Percentiles rank a stretch among this genome's conserved stretches.
Evolutionary conservation across 1,140 invertebrate genomes (phyloP).

Genomic region (Lepidurus packardi): DNA sequence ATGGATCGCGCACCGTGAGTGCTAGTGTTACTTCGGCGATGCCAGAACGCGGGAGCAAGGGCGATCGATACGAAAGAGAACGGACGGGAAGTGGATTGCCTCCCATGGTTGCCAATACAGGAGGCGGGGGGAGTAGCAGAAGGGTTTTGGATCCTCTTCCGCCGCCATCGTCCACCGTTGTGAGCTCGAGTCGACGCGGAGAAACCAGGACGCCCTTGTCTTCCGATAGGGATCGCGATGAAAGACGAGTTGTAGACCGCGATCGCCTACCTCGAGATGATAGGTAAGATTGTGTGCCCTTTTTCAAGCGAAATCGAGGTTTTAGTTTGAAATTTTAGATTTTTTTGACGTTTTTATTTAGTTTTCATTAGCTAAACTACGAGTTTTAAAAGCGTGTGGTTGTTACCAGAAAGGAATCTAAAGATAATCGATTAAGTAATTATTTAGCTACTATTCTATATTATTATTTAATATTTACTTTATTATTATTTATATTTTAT

Average conservation of each 20-base stretch:
- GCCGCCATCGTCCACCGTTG: background rate
- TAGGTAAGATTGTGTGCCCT: background rate
- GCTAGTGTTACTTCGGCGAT: background rate
- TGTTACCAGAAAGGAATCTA: background rate
- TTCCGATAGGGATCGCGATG: background rate
- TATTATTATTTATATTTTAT: no score
- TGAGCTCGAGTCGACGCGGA: constrained; percentile 4
- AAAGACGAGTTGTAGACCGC: constrained; percentile 24
- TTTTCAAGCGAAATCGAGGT: no score
- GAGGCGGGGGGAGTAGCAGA: background rate
- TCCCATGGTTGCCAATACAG: background rate
- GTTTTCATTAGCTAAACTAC: background rate
- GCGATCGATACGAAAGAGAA: background rate
- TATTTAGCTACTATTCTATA: no score
- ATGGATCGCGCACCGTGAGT: background rate
- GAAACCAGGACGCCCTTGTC: background rate
- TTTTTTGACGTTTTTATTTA: background rate
- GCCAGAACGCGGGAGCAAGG: constrained; percentile 19
- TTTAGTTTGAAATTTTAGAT: background rate
- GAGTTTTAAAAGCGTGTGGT: background rate
- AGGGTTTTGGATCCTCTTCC: constrained; percentile 19
- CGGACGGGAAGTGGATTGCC: background rate
- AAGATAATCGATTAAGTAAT: background rate
- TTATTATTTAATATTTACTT: no score
- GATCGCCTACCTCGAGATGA: constrained; percentile 1